Conservation (phyloP, 2,113 vertebrate genomes). For the Cygnus buccinator region DNA sequence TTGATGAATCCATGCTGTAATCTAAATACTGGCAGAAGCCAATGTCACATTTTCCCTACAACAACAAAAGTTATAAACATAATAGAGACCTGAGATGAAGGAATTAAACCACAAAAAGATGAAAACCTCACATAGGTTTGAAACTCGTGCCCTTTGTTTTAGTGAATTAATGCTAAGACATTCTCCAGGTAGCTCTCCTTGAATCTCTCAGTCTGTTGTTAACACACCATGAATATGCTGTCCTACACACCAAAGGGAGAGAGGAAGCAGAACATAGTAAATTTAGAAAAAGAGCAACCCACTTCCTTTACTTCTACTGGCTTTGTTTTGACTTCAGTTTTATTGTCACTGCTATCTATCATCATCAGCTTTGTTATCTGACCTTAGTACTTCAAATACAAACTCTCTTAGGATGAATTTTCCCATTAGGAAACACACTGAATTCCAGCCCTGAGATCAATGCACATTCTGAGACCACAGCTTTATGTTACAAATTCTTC, state of each 20-base stretch:
- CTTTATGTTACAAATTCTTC: background rate
- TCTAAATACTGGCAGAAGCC: background rate
- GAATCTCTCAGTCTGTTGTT: background rate
- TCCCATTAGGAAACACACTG: background rate
- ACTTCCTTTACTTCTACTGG: background rate
- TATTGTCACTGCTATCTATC: background rate
- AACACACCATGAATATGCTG: background rate
- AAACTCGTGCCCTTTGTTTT: background rate
- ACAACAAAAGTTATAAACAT: background rate
- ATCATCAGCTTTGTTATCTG: background rate
- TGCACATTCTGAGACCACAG: background rate
- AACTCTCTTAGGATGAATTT: background rate
- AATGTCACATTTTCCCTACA: background rate
- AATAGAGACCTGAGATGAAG: background rate
- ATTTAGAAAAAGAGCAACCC: background rate
- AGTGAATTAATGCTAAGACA: background rate
- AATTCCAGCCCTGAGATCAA: background rate
- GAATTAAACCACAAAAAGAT: background rate
- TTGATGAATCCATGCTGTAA: fast-evolving
- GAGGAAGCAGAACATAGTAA: too few relatives aligned
- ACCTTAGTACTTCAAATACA: background rate
- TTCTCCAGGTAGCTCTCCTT: background rate
- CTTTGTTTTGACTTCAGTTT: background rate
- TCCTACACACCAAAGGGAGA: background rate
- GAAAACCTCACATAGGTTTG: background rate